A percentile compares a stretch with the other conserved stretches of the same genome.
These are phyloP conservation scores for Panagrolaimus sp. DNA, from an alignment of 1,140 invertebrate species.

Conservation along the genomic window DNA sequence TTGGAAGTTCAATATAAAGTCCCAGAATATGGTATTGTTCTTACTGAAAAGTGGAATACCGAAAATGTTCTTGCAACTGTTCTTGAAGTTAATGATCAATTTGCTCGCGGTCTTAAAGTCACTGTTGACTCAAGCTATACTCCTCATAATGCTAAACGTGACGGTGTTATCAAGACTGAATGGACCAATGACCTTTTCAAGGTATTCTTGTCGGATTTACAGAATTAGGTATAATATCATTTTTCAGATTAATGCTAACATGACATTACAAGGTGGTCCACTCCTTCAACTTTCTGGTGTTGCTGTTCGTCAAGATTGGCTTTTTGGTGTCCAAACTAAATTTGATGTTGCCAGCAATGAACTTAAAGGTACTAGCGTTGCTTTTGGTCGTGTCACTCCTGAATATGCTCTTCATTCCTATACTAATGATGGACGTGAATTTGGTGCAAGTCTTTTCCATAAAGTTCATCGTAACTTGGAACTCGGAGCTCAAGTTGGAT, in stretches of 20 bases:
- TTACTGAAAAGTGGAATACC: conserved; percentile 98
- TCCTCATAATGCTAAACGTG: conserved; percentile 70
- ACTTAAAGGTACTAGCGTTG: conserved; percentile 44
- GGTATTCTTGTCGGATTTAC: conserved; percentile 63
- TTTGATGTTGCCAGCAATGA: conserved; percentile 49
- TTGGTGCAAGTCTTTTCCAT: conserved; percentile 55
- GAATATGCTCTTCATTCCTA: conserved; percentile 53
- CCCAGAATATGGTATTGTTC: conserved; percentile 69
- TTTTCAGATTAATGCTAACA: conserved; percentile 77
- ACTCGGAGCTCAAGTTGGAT: conserved; percentile 52
- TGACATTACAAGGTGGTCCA: conserved; percentile 80
- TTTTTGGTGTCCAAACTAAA: conserved; percentile 46
- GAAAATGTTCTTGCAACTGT: conserved; percentile 89
- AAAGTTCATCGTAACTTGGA: conserved; percentile 53
- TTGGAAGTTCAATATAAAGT: conserved; percentile 58
- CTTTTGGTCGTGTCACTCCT: conserved; percentile 41
- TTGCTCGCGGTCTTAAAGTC: conserved; percentile 79
- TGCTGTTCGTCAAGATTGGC: conserved; percentile 33
- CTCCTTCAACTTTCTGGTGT: conserved; percentile 67
- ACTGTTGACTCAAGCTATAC: conserved; percentile 84
- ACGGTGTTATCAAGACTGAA: conserved; percentile 50
- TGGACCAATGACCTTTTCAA: conserved; percentile 50
- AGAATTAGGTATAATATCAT: conserved; percentile 68
- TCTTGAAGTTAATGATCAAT: conserved; percentile 80
- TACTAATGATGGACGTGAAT: conserved; percentile 50